A percentile compares a stretch with the other conserved stretches of the same genome.
phyloP scores from a whole-genome alignment of 2,797 vertebrate species.

The Esox lucius region DNA sequence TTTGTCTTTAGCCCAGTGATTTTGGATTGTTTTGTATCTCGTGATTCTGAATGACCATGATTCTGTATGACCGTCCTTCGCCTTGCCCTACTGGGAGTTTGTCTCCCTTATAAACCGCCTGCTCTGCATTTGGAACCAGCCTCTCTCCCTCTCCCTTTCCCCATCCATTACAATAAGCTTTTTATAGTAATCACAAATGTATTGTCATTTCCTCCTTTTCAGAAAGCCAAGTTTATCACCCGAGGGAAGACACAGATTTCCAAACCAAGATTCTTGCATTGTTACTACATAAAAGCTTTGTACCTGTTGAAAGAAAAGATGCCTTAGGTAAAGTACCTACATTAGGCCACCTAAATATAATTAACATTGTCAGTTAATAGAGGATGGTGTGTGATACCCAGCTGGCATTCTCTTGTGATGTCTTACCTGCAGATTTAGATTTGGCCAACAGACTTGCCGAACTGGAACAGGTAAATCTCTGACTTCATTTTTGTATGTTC shows the following conservation, averaged over 20 bases:
- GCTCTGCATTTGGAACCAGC: too few relatives aligned
- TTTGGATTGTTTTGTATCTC: too few relatives aligned
- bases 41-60: too few relatives aligned
- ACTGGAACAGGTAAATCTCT: slow-evolving; percentile 67
- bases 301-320: slow-evolving; percentile 57
- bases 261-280: slow-evolving; percentile 71
- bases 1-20: too few relatives aligned
- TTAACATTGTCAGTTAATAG: not conserved
- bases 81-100: too few relatives aligned
- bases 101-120: too few relatives aligned
- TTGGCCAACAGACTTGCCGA: slow-evolving; percentile 63
- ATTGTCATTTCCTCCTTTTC: slow-evolving; percentile 26
- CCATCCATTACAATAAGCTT: too few relatives aligned
- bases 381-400: not conserved
- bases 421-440: slow-evolving; percentile 58
- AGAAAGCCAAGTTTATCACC: slow-evolving; percentile 65
- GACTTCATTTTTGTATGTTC: too few relatives aligned
- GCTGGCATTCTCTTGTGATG: not conserved
- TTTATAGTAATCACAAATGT: slow-evolving; percentile 11
- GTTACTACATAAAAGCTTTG: slow-evolving; percentile 67
- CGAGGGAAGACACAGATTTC: slow-evolving; percentile 59
- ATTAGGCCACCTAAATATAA: not conserved
- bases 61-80: too few relatives aligned
- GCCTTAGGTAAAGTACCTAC: slow-evolving; percentile 57
- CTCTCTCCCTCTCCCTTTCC: too few relatives aligned